phyloP scores from a whole-genome alignment of 2,888 invertebrate species.

The Dryobotodes eremita region DNA sequence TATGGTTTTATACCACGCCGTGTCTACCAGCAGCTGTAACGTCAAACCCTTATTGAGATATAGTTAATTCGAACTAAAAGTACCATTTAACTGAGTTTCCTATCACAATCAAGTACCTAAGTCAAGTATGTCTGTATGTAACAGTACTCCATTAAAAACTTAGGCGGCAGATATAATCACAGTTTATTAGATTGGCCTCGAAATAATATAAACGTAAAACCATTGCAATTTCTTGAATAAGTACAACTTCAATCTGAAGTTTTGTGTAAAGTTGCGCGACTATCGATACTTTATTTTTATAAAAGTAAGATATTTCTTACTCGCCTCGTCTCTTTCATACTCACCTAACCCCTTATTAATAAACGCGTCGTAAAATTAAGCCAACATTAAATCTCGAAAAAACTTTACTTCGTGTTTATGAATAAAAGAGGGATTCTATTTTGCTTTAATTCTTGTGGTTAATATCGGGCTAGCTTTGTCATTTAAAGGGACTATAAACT shows the following conservation, averaged over 20 bases:
- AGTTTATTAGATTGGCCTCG: constrained; percentile 21
- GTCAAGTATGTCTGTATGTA: no score
- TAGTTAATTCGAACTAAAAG: no score
- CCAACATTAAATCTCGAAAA: neutral
- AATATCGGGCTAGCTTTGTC: neutral
- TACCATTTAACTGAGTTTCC: no score
- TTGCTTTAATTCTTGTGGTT: neutral
- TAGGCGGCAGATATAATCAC: neutral
- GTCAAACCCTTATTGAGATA: neutral
- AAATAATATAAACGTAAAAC: constrained; percentile 68
- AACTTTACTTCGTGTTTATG: neutral
- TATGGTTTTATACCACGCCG: neutral
- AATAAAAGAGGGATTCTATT: no score
- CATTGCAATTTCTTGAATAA: constrained; percentile 69
- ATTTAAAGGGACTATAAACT: no score
- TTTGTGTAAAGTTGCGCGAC: constrained; percentile 37
- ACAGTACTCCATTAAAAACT: neutral
- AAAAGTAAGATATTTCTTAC: neutral
- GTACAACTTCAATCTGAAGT: constrained; percentile 65
- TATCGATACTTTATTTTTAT: constrained; percentile 23
- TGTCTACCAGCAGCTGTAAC: neutral
- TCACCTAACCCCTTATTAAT: neutral
- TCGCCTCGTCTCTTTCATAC: neutral
- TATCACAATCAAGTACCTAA: neutral
- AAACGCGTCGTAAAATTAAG: neutral